phyloP scores from a whole-genome alignment of 1,140 invertebrate genomes.

The Zaprionus ornatus region DNA sequence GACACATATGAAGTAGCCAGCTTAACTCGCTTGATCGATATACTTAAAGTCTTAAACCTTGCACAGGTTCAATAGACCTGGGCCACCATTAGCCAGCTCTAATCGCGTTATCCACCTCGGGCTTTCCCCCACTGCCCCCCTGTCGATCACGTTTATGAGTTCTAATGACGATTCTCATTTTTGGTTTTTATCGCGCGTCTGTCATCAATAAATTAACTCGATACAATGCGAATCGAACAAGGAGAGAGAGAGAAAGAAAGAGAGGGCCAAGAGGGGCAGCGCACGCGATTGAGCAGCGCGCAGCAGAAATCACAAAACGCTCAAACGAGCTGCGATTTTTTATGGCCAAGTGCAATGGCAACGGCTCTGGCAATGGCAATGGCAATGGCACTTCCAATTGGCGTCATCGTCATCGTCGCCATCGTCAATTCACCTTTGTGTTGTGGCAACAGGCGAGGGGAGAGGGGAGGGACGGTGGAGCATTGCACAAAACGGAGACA shows the following conservation, averaged over 20 bases:
- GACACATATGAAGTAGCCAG: too few species aligned
- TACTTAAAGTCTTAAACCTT: not conserved
- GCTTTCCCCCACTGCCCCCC: conserved; percentile 3
- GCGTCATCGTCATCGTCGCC: conserved; percentile 37
- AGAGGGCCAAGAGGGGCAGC: conserved; percentile 26
- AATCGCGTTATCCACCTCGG: conserved; percentile 39
- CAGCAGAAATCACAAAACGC: conserved; percentile 67
- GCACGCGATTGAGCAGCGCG: conserved; percentile 65
- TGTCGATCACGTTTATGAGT: conserved; percentile 79
- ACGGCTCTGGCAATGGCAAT: conserved; percentile 26
- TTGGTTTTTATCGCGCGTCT: conserved; percentile 79
- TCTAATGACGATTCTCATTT: conserved; percentile 80
- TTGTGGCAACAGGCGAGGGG: conserved; percentile 37
- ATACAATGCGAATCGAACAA: conserved; percentile 61
- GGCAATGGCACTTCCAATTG: conserved; percentile 39
- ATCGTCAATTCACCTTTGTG: conserved; percentile 77
- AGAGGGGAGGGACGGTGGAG: conserved; percentile 22
- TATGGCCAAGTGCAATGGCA: conserved; percentile 49
- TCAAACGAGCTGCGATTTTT: conserved; percentile 79
- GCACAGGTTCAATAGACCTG: conserved; percentile 60
- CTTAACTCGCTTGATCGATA: not conserved
- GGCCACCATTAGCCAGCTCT: conserved; percentile 17
- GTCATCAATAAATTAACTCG: conserved; percentile 82
- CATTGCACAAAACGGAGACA: conserved; percentile 27
- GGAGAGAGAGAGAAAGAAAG: conserved; percentile 16